Percentiles rank a stretch among this genome's conserved stretches.
phyloP scores from a whole-genome alignment of 2,797 vertebrate species.

The Allobates femoralis region DNA sequence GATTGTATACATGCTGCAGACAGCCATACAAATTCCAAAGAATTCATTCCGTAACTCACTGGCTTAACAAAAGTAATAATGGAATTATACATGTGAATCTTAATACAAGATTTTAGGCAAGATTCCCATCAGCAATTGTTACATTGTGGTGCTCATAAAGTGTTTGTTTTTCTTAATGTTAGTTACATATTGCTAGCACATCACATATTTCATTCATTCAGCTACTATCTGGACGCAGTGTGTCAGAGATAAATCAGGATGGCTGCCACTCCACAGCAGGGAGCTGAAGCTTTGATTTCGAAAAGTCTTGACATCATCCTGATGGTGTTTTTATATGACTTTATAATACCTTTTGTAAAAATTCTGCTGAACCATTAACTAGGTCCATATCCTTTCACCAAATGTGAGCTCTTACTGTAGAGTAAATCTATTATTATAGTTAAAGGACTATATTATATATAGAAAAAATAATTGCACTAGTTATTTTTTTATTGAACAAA shows the following conservation, averaged over 20 bases:
- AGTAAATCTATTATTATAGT: background rate
- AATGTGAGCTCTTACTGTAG: background rate
- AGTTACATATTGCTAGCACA: background rate
- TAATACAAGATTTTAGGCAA: too few relatives aligned
- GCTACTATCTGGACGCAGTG: too few relatives aligned
- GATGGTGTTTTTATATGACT: background rate
- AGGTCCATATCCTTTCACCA: constrained; percentile 26
- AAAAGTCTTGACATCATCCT: background rate
- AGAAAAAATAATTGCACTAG: background rate
- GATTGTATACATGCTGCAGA: too few relatives aligned
- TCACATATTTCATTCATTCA: too few relatives aligned
- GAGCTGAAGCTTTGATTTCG: background rate
- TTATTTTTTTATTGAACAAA: background rate
- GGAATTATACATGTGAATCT: too few relatives aligned
- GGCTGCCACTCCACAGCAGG: background rate
- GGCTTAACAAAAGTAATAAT: too few relatives aligned
- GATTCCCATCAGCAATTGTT: too few relatives aligned
- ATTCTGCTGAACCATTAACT: background rate
- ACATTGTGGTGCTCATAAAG: too few relatives aligned
- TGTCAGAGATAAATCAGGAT: background rate
- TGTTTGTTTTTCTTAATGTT: too few relatives aligned
- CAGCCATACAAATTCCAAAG: too few relatives aligned
- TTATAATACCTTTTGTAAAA: background rate
- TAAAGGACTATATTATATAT: background rate
- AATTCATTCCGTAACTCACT: too few relatives aligned